Base-by-base conservation (phyloP, 2,888 invertebrate genomes). In the Cyrtodaria siliqua region DNA sequence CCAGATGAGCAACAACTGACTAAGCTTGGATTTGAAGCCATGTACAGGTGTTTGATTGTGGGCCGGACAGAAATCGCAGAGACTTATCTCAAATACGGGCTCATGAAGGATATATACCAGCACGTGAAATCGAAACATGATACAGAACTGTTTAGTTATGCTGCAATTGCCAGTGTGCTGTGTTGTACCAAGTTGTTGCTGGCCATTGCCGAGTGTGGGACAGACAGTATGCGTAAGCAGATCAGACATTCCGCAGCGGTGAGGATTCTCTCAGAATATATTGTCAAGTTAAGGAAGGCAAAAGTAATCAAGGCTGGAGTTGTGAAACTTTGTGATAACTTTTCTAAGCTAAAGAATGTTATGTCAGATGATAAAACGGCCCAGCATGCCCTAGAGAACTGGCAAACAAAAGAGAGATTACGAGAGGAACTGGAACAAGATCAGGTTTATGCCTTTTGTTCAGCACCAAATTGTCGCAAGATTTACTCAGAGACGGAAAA, bases 381-480 rank as follows among this genome's bases (percentile, higher is more conserved):
- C 12, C 44, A 56, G 18, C n/a, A 53, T 18, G 66, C 69, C 26
- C 47, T 69, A n/a, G 55, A 64, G 9, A 63, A 61, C 26, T 82
- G 84, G 75, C 64, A 75, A 23, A 55, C 77, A 1, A 82, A 82
- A 53, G 78, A 70, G 9, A 78, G 68, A 61, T 59, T 84, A 2
- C 61, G 56, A 8, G 73, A 73, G 23, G 72, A 62, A 9, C 59
- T 75, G 20, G 72, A 64, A 14, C 55, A 72, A 23, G 78, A 66
- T 23, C 47, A 44, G 16, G 67, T 61, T 12, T 62, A 66, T 33
- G 49, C 68, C 18, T 82, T 79, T 50, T 84, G 84, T 62, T 84
- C 84, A 4, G 79, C 81, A 1, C 84, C 84, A 53, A 27, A 60
- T n/a, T 84, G 84, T 59, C 60, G 82, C 4, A 84, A 79, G 38